Percentiles rank a stretch among this genome's conserved stretches.
phyloP scores from a whole-genome alignment of 1,140 invertebrate species.

The Euura saliciscinereae region DNA sequence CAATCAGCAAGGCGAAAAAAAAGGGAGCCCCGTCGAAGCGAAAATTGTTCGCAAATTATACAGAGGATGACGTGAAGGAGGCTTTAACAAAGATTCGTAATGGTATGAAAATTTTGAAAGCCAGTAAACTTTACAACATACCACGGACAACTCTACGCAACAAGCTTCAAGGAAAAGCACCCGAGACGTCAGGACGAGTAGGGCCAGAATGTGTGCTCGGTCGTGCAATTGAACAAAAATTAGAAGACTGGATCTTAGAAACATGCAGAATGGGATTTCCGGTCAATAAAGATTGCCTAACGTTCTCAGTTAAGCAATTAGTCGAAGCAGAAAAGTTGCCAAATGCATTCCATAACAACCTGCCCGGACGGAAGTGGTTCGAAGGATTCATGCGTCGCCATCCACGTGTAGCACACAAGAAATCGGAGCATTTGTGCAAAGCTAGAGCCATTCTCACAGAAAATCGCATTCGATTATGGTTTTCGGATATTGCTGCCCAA shows the following conservation, averaged over 20 bases:
- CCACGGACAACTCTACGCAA: conserved; percentile 20
- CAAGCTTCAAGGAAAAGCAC: conserved; percentile 19
- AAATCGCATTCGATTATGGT: no score
- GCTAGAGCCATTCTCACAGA: no score
- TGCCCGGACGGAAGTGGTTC: conserved; percentile 33
- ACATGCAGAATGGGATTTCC: conserved; percentile 32
- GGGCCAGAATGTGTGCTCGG: conserved; percentile 28
- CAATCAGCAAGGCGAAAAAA: no score
- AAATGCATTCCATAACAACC: conserved; percentile 27
- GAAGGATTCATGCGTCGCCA: conserved; percentile 33
- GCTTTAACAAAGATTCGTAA: no score
- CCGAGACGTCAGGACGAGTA: conserved; percentile 19
- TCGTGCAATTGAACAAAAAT: conserved; percentile 23
- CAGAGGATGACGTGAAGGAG: no score
- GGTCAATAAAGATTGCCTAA: conserved; percentile 30
- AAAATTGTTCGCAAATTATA: no score
- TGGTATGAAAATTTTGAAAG: conserved; percentile 13
- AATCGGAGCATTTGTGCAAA: no score
- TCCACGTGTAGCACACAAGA: conserved; percentile 28
- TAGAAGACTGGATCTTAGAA: conserved; percentile 22
- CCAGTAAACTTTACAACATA: conserved; percentile 19
- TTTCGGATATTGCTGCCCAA: conserved; percentile 20
- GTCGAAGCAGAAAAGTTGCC: conserved; percentile 17
- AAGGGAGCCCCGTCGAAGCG: no score
- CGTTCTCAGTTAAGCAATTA: conserved; percentile 32